These are phyloP conservation scores for Morus bassanus DNA, from an alignment of 2,797 vertebrate species.

Conservation along the genomic window DNA sequence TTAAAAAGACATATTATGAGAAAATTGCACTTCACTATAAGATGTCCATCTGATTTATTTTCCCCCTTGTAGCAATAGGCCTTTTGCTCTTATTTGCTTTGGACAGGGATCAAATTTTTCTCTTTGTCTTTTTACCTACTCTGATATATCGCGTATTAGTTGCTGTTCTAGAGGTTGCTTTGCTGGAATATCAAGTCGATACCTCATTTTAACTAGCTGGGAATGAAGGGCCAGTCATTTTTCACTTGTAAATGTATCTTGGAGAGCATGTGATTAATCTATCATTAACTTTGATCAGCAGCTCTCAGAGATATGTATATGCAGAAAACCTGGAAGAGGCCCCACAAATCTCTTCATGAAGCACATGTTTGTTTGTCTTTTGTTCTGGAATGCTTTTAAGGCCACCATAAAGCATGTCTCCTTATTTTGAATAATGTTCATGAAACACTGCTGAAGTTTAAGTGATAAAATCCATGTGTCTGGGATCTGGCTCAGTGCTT, in stretches of 20 bases:
- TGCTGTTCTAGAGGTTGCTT: not conserved
- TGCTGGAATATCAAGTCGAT: not conserved
- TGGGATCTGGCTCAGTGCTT: not conserved
- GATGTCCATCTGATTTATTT: conserved; percentile 16
- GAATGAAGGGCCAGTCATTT: not conserved
- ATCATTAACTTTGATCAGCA: not conserved
- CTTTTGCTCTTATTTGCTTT: conserved; percentile 13
- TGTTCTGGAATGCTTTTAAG: not conserved
- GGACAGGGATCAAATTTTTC: not conserved
- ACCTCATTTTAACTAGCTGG: not conserved
- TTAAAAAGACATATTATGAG: not conserved
- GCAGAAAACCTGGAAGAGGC: not conserved
- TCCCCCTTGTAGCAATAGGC: not conserved
- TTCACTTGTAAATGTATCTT: not conserved
- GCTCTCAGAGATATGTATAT: not conserved
- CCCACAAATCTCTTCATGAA: not conserved
- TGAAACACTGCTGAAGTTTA: not conserved
- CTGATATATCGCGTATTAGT: not conserved
- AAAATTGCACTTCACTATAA: not conserved
- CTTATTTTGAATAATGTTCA: not conserved
- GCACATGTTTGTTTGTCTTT: not conserved
- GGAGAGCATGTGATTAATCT: not conserved
- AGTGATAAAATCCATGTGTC: not conserved
- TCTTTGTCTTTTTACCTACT: not conserved
- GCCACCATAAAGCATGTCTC: not conserved